These are phyloP conservation scores for Paracanthobrama guichenoti DNA, from an alignment of 2,113 vertebrate species.

Conservation along the genomic window DNA sequence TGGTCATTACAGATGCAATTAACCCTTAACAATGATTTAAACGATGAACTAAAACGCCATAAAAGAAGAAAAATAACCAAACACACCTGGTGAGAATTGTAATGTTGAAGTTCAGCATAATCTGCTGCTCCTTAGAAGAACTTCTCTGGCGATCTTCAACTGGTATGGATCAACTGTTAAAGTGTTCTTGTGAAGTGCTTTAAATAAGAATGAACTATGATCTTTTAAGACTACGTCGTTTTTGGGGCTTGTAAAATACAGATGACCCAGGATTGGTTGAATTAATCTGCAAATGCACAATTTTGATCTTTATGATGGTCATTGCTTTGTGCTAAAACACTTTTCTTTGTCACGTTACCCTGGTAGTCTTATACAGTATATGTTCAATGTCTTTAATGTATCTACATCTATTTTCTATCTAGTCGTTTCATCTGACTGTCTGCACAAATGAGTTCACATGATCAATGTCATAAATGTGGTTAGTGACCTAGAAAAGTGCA, in stretches of 20 bases:
- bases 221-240: not conserved
- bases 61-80: not conserved
- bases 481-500: not conserved
- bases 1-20: not conserved
- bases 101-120: not conserved
- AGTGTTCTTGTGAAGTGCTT: not conserved
- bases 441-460: no score
- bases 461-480: no score
- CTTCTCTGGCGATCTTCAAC: not conserved
- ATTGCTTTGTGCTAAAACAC: not conserved
- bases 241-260: not conserved
- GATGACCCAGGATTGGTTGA: not conserved
- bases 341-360: not conserved
- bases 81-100: constrained; percentile 5
- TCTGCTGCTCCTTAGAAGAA: not conserved
- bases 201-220: constrained; percentile 13
- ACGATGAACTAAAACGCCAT: not conserved
- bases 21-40: not conserved
- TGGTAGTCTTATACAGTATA: not conserved
- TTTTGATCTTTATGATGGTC: not conserved
- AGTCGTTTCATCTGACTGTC: no score
- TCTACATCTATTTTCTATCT: no score
- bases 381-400: not conserved
- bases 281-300: not conserved
- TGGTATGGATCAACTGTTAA: not conserved